Evolutionary conservation across 2,888 invertebrate genomes (phyloP).

Genomic region (Dasypolia templi): DNA sequence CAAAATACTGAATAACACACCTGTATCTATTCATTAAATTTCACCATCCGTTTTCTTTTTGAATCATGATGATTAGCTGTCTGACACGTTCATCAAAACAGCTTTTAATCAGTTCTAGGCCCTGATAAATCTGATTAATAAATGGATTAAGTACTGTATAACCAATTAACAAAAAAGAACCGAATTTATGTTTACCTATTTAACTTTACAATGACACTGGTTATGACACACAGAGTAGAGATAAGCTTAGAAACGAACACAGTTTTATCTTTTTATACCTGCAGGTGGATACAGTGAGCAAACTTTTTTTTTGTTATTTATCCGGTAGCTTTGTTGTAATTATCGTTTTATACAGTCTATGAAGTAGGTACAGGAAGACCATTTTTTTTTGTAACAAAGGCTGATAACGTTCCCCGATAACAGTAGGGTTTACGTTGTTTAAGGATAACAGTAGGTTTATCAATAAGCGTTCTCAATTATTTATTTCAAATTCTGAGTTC

Average conservation of each 20-base stretch:
- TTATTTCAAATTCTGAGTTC: neutral
- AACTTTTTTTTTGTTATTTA: conserved; percentile 46
- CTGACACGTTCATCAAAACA: neutral
- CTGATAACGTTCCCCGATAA: conserved; percentile 9
- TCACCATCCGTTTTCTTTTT: neutral
- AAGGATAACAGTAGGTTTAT: neutral
- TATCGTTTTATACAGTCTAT: conserved; percentile 15
- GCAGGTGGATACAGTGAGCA: conserved; percentile 44
- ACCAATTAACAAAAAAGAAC: neutral
- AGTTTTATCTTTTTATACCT: conserved; percentile 49
- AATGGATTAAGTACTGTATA: neutral
- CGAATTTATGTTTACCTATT: conserved; percentile 11
- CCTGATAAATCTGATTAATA: neutral
- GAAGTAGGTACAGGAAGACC: neutral
- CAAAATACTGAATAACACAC: conserved; percentile 11
- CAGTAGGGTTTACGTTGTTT: conserved; percentile 2
- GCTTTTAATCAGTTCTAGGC: neutral
- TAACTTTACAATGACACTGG: conserved; percentile 11
- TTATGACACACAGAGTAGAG: conserved; percentile 38
- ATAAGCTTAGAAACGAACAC: conserved; percentile 61
- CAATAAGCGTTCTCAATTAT: neutral
- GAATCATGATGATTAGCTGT: too few relatives aligned
- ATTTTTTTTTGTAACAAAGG: conserved; percentile 13
- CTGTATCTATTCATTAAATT: conserved; percentile 11
- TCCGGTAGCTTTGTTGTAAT: conserved; percentile 35